Percentiles rank a stretch among this genome's conserved stretches.
Conservation (phyloP, 2,797 vertebrate species). For the Vireo griseus region DNA sequence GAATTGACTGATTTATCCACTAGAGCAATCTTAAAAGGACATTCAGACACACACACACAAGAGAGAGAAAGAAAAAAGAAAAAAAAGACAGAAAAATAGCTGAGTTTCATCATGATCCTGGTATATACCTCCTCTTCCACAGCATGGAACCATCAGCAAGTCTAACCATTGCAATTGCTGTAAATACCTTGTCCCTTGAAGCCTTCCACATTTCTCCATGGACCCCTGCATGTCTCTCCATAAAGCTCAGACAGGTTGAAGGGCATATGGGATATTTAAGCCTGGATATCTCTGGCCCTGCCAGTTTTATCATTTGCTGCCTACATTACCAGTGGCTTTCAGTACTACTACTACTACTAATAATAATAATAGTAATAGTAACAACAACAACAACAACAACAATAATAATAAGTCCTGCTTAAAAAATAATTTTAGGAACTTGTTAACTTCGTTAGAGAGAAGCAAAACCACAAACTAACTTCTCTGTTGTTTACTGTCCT, state of each 20-base stretch:
- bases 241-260: neutral
- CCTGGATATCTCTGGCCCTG: neutral
- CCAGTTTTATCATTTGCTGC: neutral
- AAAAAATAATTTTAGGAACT: neutral
- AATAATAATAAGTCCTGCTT: neutral
- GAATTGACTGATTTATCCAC: neutral
- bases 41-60: neutral
- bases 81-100: neutral
- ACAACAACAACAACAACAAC: neutral
- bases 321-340: neutral
- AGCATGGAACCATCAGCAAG: neutral
- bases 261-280: neutral
- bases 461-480: neutral
- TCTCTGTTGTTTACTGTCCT: neutral
- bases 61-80: rapidly evolving
- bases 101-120: neutral
- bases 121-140: neutral
- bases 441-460: neutral
- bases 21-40: neutral
- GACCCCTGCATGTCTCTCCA: neutral
- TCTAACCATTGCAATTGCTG: neutral
- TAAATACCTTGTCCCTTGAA: neutral
- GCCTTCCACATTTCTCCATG: neutral
- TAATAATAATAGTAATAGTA: neutral
- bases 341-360: no score